Evolutionary conservation across 2,888 invertebrate genomes (phyloP).

Genomic region (Leptopterna dolabrata): DNA sequence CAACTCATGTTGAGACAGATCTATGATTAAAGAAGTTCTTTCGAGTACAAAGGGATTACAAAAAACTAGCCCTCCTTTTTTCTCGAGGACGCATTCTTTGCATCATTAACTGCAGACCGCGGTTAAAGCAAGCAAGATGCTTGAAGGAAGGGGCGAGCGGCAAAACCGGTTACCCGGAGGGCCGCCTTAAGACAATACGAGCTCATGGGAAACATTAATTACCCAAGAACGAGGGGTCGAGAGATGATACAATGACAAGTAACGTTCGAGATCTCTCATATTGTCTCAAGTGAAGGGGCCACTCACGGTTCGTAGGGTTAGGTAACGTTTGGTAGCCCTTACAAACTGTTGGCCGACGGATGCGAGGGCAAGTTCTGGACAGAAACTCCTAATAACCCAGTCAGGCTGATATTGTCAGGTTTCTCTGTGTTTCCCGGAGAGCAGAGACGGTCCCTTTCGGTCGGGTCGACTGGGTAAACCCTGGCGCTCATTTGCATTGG

Average conservation of each 20-base stretch:
- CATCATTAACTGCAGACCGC: background rate
- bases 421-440: background rate
- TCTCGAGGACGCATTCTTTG: background rate
- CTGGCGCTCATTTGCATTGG: background rate
- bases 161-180: background rate
- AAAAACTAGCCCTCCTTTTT: background rate
- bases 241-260: constrained; percentile 28
- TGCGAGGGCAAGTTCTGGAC: background rate
- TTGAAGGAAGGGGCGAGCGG: background rate
- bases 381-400: background rate
- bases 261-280: constrained; percentile 20
- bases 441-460: background rate
- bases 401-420: background rate
- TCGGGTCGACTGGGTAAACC: background rate
- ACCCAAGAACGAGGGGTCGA: constrained; percentile 18
- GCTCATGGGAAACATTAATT: constrained; percentile 38
- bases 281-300: constrained; percentile 20
- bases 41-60: background rate
- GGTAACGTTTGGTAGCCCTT: background rate
- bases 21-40: background rate
- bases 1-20: background rate
- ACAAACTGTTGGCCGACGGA: background rate
- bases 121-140: background rate
- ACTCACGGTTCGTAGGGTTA: background rate
- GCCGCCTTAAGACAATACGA: constrained; percentile 27